phyloP scores from a whole-genome alignment of 2,797 vertebrate species.

The Sardinella longiceps region DNA sequence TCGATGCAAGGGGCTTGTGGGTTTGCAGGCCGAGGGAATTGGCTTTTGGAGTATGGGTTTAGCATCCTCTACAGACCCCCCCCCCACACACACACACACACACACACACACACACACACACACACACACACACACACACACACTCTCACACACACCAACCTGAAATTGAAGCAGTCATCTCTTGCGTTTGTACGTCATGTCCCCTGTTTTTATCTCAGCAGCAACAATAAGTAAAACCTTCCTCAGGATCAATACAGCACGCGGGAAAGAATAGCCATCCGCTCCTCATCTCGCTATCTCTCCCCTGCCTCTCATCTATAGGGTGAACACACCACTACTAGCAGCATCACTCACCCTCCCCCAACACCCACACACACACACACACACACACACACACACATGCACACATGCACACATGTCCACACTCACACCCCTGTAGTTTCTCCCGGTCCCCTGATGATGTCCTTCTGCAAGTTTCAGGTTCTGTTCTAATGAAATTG shows the following conservation, averaged over 20 bases:
- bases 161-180: not conserved
- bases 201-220: not conserved
- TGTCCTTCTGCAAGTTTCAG: conserved; percentile 55
- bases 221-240: not conserved
- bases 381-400: conserved; percentile 15
- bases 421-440: conserved; percentile 44
- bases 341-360: conserved; percentile 36
- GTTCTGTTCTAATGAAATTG: conserved; percentile 70
- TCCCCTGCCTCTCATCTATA: not conserved
- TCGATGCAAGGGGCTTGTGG: not conserved
- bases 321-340: not conserved
- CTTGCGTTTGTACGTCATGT: not conserved
- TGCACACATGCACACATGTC: conserved; percentile 15
- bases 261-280: not conserved
- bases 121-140: no score
- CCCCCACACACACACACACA: no score
- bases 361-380: conserved; percentile 34
- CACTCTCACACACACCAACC: no score
- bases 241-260: not conserved
- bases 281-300: not conserved
- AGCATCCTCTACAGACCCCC: no score
- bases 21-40: not conserved
- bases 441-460: conserved; percentile 47
- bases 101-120: no score
- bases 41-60: not conserved